These are phyloP conservation scores for Dynastes maya DNA, from an alignment of 2,888 invertebrate species.

Conservation along the genomic window DNA sequence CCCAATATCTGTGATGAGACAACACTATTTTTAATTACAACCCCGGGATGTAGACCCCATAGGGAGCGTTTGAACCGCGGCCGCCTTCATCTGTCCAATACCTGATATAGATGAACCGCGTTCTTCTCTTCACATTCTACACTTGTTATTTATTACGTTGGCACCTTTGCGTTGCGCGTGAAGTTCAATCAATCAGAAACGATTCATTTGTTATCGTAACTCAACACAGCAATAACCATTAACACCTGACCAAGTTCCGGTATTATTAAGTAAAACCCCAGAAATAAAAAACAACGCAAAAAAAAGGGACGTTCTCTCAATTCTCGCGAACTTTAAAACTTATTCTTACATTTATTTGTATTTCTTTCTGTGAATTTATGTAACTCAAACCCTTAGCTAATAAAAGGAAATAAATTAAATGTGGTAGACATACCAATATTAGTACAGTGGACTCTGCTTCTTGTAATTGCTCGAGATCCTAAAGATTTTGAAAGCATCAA, in stretches of 20 bases:
- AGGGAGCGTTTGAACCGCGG: constrained; percentile 57
- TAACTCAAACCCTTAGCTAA: too few relatives aligned
- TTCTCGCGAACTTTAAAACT: neutral
- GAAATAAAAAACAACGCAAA: neutral
- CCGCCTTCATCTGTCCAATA: constrained; percentile 54
- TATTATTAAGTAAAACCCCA: constrained; percentile 41
- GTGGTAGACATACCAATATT: too few relatives aligned
- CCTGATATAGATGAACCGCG: constrained; percentile 39
- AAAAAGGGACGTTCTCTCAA: constrained; percentile 22
- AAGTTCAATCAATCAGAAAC: constrained; percentile 53
- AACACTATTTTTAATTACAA: constrained; percentile 59
- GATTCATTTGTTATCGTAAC: constrained; percentile 53
- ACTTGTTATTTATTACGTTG: constrained; percentile 54
- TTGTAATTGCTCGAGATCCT: too few relatives aligned
- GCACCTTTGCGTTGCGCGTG: constrained; percentile 49
- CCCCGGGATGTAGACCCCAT: constrained; percentile 57
- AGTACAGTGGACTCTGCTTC: too few relatives aligned
- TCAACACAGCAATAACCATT: constrained; percentile 50
- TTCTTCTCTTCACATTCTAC: constrained; percentile 47
- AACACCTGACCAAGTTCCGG: constrained; percentile 53
- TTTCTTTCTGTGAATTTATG: too few relatives aligned
- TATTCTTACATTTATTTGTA: too few relatives aligned
- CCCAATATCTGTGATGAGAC: constrained; percentile 52
- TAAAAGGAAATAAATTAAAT: too few relatives aligned
- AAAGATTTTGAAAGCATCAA: too few relatives aligned